These are phyloP conservation scores for Heliconius melpomene DNA, from an alignment of 1,140 invertebrate species.

Conservation along the genomic window DNA sequence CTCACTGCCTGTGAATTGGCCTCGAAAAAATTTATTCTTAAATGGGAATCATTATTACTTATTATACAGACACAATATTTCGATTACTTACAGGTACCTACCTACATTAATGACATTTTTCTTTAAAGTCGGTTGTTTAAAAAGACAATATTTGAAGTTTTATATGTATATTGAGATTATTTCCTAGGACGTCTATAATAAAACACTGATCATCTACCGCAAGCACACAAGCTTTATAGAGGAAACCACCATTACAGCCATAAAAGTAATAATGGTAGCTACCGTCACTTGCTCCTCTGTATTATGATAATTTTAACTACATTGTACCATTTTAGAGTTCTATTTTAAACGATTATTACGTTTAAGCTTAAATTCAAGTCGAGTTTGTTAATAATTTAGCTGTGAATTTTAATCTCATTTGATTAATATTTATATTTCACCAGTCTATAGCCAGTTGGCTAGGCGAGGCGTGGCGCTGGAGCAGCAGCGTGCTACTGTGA, in stretches of 20 bases:
- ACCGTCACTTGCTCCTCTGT: not conserved
- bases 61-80: too few species aligned
- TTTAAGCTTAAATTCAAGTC: not conserved
- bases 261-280: not conserved
- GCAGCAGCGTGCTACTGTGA: too few species aligned
- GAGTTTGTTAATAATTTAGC: too few species aligned
- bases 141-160: not conserved
- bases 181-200: not conserved
- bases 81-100: too few species aligned
- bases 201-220: not conserved
- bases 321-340: constrained; percentile 8
- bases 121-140: not conserved
- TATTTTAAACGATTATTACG: not conserved
- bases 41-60: too few species aligned
- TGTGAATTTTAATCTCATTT: too few species aligned
- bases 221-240: constrained; percentile 15
- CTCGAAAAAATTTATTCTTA: too few species aligned
- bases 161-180: not conserved
- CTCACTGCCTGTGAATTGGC: too few species aligned
- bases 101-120: not conserved
- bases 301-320: constrained; percentile 7
- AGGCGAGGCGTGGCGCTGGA: too few species aligned
- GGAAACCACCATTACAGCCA: constrained; percentile 21
- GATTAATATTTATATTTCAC: too few species aligned
- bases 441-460: too few species aligned